phyloP scores from a whole-genome alignment of 2,888 invertebrate genomes.

The Aspidiotus rigidus region DNA sequence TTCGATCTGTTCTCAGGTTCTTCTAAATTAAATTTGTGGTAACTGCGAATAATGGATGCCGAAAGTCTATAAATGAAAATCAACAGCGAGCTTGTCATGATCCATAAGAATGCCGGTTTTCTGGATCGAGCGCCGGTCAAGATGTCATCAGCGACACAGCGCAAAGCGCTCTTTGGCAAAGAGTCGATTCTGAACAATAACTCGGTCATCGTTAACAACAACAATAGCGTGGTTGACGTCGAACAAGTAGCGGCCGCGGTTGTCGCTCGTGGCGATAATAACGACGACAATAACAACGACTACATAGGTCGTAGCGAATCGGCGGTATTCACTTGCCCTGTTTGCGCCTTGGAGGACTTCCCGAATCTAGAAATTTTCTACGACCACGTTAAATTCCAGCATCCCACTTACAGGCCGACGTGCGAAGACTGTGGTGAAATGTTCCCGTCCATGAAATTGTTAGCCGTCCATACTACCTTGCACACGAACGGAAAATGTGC shows the following conservation, averaged over 20 bases:
- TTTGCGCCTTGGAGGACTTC: constrained; percentile 8
- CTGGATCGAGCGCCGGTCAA: not conserved
- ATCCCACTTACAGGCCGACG: constrained; percentile 20
- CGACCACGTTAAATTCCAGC: constrained; percentile 13
- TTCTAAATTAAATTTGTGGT: not conserved
- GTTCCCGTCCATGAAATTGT: constrained; percentile 6
- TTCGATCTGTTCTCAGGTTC: no score
- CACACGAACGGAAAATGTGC: constrained; percentile 21
- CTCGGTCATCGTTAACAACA: constrained; percentile 27
- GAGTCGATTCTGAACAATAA: constrained; percentile 22
- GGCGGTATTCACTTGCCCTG: constrained; percentile 13
- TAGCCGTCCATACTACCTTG: constrained; percentile 20
- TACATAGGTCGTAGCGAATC: constrained; percentile 8
- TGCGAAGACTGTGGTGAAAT: constrained; percentile 24
- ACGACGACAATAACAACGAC: constrained; percentile 15
- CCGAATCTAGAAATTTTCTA: not conserved
- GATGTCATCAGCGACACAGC: constrained; percentile 14
- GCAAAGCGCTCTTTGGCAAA: constrained; percentile 10
- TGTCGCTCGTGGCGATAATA: not conserved
- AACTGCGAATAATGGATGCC: not conserved
- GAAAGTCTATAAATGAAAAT: constrained; percentile 23
- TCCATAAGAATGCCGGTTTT: constrained; percentile 26
- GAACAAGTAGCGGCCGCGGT: not conserved
- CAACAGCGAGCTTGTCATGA: constrained; percentile 22
- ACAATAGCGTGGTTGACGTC: constrained; percentile 13